Evolutionary conservation across 2,113 vertebrate genomes (phyloP).

Genomic region (Amphiprion percula): DNA sequence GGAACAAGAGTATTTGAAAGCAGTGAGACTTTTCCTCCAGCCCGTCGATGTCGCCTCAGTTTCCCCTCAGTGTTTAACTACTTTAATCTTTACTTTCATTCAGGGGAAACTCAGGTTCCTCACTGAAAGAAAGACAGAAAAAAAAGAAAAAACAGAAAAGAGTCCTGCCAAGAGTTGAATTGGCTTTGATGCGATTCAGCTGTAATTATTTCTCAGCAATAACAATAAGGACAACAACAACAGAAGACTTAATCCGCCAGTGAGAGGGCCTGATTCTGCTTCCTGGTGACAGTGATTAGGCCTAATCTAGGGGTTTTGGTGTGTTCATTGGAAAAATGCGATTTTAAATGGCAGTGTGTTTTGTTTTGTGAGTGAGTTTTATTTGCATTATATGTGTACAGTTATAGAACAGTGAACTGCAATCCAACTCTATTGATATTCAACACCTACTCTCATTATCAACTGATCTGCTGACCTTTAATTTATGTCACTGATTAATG

Average conservation of each 20-base stretch:
- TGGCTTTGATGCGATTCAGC: constrained; percentile 86
- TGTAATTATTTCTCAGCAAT: constrained; percentile 86
- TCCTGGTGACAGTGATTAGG: constrained; percentile 87
- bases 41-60: constrained; percentile 34
- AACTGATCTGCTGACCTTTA: background rate
- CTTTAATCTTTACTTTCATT: constrained; percentile 74
- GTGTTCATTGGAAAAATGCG: constrained; percentile 82
- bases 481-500: background rate
- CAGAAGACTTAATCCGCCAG: constrained; percentile 86
- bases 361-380: constrained; percentile 69
- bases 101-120: constrained; percentile 73
- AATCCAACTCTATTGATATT: constrained; percentile 40
- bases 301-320: constrained; percentile 83
- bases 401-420: constrained; percentile 48
- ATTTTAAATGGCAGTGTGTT: constrained; percentile 75
- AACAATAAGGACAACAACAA: constrained; percentile 86
- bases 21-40: constrained; percentile 43
- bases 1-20: constrained; percentile 71
- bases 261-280: constrained; percentile 83
- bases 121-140: constrained; percentile 31
- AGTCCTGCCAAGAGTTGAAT: constrained; percentile 84
- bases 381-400: constrained; percentile 43
- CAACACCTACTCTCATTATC: constrained; percentile 10
- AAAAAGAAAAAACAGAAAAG: constrained; percentile 44
- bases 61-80: constrained; percentile 64